Evolutionary conservation across 2,888 invertebrate species (phyloP).

Genomic region (Drosophila bunnanda): DNA sequence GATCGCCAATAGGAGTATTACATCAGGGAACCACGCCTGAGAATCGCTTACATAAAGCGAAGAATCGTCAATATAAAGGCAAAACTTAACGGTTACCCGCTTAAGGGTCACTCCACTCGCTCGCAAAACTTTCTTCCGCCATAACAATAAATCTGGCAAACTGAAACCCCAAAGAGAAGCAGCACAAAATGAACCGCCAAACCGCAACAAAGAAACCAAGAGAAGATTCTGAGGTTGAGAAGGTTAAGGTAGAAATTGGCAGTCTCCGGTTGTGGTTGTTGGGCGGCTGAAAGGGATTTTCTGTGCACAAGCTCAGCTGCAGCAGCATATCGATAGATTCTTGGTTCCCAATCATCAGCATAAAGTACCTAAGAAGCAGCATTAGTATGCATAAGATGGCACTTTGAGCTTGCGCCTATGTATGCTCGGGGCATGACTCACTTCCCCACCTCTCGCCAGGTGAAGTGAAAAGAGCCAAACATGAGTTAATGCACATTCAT

Average conservation of each 20-base stretch:
- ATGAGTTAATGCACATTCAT: slow-evolving; percentile 77
- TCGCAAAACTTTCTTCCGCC: slow-evolving; percentile 33
- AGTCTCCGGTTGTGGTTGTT: slow-evolving; percentile 16
- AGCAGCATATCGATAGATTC: slow-evolving; percentile 11
- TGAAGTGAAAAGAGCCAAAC: slow-evolving; percentile 58
- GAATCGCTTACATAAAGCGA: slow-evolving; percentile 26
- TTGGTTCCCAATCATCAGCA: slow-evolving; percentile 15
- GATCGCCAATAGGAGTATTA: slow-evolving; percentile 11
- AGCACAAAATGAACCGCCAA: slow-evolving; percentile 43
- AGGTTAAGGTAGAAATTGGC: slow-evolving; percentile 47
- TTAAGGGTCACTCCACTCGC: slow-evolving; percentile 61
- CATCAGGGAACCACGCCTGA: slow-evolving; percentile 1
- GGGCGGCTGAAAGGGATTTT: slow-evolving; percentile 39
- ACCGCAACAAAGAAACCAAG: slow-evolving; percentile 62
- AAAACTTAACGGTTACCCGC: slow-evolving; percentile 55
- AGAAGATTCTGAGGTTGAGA: slow-evolving; percentile 51
- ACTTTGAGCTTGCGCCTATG: slow-evolving; percentile 23
- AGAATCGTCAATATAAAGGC: neutral
- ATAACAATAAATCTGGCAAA: slow-evolving; percentile 31
- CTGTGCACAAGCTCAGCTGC: slow-evolving; percentile 17
- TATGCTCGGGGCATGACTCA: slow-evolving; percentile 62
- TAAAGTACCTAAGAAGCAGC: slow-evolving; percentile 10
- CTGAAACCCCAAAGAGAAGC: slow-evolving; percentile 18
- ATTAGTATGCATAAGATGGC: slow-evolving; percentile 38
- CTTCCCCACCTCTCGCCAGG: slow-evolving; percentile 27